Evolutionary conservation across 2,797 vertebrate genomes (phyloP).

Genomic region (Hylomyscus alleni): DNA sequence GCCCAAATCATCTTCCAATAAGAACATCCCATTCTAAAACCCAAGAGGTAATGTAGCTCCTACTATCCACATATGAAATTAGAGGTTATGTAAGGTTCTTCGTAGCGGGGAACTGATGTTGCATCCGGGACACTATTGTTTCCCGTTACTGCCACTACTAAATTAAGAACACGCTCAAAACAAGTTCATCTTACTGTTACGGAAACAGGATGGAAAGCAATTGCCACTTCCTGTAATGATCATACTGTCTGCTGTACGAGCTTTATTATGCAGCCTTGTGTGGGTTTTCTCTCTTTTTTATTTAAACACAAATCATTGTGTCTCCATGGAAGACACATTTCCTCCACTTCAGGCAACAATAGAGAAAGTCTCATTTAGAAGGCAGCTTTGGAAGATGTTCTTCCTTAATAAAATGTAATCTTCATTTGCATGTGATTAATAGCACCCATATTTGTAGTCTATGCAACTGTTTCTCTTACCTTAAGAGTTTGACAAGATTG

Average conservation of each 20-base stretch:
- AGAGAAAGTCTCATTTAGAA: slow-evolving; percentile 53
- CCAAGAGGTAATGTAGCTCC: not conserved
- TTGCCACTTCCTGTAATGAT: slow-evolving; percentile 43
- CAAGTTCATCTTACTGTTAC: slow-evolving; percentile 62
- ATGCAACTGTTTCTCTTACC: slow-evolving; percentile 47
- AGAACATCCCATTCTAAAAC: not conserved
- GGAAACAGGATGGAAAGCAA: slow-evolving; percentile 57
- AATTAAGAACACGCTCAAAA: slow-evolving; percentile 71
- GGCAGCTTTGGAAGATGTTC: not conserved
- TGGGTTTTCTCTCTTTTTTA: slow-evolving; percentile 36
- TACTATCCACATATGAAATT: not conserved
- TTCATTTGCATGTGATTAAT: slow-evolving; percentile 61
- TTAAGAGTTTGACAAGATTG: slow-evolving; percentile 36
- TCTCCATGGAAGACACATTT: not conserved
- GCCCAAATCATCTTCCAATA: not conserved
- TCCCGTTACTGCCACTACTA: slow-evolving; percentile 59
- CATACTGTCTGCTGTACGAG: not conserved
- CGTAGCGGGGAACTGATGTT: slow-evolving; percentile 16
- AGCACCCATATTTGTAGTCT: slow-evolving; percentile 16
- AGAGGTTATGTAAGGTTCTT: slow-evolving; percentile 11
- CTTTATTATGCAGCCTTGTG: slow-evolving; percentile 45
- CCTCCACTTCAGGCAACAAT: slow-evolving; percentile 47
- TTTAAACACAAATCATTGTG: slow-evolving; percentile 36
- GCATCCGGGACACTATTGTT: slow-evolving; percentile 9
- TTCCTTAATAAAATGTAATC: slow-evolving; percentile 49